These are phyloP conservation scores for Phylloscopus trochilus DNA, from an alignment of 2,113 vertebrate species.

Conservation along the genomic window DNA sequence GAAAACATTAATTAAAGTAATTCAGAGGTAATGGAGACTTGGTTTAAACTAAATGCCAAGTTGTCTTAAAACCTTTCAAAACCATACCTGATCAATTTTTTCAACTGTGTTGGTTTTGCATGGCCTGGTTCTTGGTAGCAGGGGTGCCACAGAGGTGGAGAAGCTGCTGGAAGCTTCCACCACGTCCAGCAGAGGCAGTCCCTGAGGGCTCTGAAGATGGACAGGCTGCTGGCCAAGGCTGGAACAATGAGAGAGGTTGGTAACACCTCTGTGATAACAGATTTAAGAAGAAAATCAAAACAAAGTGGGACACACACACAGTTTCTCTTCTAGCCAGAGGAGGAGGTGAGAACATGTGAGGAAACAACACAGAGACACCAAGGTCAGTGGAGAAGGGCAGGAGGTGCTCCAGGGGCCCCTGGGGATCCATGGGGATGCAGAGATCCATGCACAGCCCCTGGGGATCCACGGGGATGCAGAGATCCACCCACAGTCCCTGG, in stretches of 20 bases:
- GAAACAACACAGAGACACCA: not conserved
- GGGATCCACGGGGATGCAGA: not conserved
- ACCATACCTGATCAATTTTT: not conserved
- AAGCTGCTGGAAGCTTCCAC: not conserved
- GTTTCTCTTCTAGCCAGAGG: not conserved
- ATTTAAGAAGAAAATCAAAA: not conserved
- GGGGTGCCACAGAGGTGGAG: not conserved
- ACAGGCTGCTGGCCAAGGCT: not conserved
- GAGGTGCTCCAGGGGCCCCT: not conserved
- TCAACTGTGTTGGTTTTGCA: not conserved
- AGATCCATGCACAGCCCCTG: too few relatives aligned
- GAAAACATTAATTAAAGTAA: not conserved
- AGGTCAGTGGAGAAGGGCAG: not conserved
- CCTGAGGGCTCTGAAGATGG: not conserved
- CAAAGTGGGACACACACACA: not conserved
- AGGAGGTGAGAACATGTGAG: not conserved
- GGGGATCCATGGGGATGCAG: too few relatives aligned
- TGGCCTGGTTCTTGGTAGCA: not conserved
- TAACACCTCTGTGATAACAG: accelerated
- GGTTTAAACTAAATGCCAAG: not conserved
- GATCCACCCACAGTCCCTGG: not conserved
- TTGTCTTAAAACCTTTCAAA: not conserved
- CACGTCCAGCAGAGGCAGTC: not conserved
- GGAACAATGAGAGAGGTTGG: not conserved
- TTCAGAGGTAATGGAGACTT: not conserved